A percentile compares a stretch with the other conserved stretches of the same genome.
These are phyloP conservation scores for Zeuzera pyrina DNA, from an alignment of 2,888 invertebrate species.

Conservation along the genomic window DNA sequence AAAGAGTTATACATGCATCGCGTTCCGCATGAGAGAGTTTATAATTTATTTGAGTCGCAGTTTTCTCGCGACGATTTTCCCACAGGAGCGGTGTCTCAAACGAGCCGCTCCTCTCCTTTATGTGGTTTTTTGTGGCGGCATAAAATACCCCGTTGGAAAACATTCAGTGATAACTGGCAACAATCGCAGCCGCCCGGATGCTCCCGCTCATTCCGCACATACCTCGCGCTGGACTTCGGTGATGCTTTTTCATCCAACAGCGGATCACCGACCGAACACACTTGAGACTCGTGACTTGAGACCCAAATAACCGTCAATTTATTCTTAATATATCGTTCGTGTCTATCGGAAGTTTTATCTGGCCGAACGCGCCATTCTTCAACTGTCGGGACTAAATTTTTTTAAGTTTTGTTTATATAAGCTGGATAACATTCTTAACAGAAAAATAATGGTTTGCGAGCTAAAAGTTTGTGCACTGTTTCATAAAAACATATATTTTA, in stretches of 20 bases:
- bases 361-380: no score
- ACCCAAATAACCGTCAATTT: constrained; percentile 22
- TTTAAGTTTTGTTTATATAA: no score
- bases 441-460: no score
- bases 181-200: constrained; percentile 72
- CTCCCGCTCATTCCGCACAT: constrained; percentile 67
- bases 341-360: no score
- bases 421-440: no score
- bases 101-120: constrained; percentile 69
- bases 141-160: constrained; percentile 69
- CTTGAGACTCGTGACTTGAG: constrained; percentile 34
- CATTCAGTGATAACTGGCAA: constrained; percentile 73
- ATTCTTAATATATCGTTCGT: constrained; percentile 12
- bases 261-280: constrained; percentile 37
- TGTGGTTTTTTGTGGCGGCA: constrained; percentile 69
- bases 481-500: no score
- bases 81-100: constrained; percentile 71
- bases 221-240: constrained; percentile 51
- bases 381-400: no score
- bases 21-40: constrained; percentile 64
- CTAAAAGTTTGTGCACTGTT: no score
- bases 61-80: constrained; percentile 72
- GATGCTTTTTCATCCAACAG: constrained; percentile 65
- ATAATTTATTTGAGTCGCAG: constrained; percentile 70
- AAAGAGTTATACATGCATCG: constrained; percentile 17